Base-by-base conservation (phyloP, 2,888 invertebrate species). In the Agrochola lychnidis region DNA sequence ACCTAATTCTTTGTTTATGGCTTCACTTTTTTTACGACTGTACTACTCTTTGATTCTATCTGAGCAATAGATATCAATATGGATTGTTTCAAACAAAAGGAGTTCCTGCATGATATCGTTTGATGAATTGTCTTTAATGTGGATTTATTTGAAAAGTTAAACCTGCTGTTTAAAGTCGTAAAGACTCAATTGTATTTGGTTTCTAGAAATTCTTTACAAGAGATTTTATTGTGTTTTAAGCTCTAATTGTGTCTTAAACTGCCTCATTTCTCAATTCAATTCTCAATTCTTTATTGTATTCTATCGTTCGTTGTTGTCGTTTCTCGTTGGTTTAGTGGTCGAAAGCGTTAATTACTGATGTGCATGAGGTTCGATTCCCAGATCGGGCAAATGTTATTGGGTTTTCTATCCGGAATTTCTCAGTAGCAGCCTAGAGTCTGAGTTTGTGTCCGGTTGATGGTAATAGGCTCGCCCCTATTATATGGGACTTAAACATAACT, bases 21-120 rank as follows among this genome's bases (percentile, higher is more conserved):
- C n/a, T 51, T 12, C 73, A 7, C 10, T 70, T 68, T 42, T 71
- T 45, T 79, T 61, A 56, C 45, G 25, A 22, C 22, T 53, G 30
- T 19, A 19, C 42, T n/a, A 14, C 61, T 63, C 74, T 79, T 79
- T 79, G 79, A 70, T 64, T 51, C 36, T 61, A 36, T 56, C n/a
- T 51, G 42, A 83, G 57, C 51, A 71, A 78, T 30, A 48, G 16
- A 45, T 51, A 53, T 45, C 82, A 56, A 69, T 79, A 40, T 71
- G 83, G 69, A 51, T 69, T 42, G 6, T 64, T 79, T 82, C 83
- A 82, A 83, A 83, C 70, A 79, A 71, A 70, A 42, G 2, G n/a
- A 73, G 45, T 68, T 62, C n/a, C 22, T 36, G 57, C 16, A 59
- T 40, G 40, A 22, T 48, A 14, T 22, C 61, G 56, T 82, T 83